Conservation (phyloP, 2,113 vertebrate genomes). For the Psilopsiagon aurifrons region DNA sequence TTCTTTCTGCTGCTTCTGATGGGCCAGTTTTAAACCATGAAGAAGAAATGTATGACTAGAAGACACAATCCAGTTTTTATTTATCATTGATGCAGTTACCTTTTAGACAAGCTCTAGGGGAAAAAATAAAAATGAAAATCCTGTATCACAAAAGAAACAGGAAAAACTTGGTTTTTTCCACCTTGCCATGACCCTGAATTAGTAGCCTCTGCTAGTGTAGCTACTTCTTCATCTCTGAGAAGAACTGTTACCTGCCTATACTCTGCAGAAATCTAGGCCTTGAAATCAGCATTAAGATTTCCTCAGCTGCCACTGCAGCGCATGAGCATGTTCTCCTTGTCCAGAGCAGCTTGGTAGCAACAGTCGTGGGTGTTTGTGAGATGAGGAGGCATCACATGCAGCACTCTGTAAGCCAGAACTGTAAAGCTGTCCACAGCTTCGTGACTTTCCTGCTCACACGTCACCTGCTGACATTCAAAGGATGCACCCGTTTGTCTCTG, state of each 20-base stretch:
- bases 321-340: not conserved
- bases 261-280: not conserved
- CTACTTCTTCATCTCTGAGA: not conserved
- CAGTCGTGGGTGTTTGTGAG: not conserved
- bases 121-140: not conserved
- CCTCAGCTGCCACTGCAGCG: not conserved
- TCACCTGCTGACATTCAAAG: not conserved
- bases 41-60: not conserved
- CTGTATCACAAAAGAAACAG: not conserved
- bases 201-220: not conserved
- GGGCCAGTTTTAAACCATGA: not conserved
- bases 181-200: not conserved
- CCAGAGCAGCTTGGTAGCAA: slow-evolving; percentile 16
- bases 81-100: not conserved
- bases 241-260: not conserved
- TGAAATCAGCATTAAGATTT: not conserved
- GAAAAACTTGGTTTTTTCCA: not conserved
- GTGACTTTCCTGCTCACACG: not conserved
- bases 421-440: not conserved
- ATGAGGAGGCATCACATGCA: not conserved
- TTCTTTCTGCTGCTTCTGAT: not conserved
- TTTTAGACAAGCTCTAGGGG: not conserved
- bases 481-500: not conserved
- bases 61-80: not conserved
- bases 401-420: not conserved